These are phyloP conservation scores for Pachliopta kotzebuea DNA, from an alignment of 2,888 invertebrate species.

Conservation along the genomic window DNA sequence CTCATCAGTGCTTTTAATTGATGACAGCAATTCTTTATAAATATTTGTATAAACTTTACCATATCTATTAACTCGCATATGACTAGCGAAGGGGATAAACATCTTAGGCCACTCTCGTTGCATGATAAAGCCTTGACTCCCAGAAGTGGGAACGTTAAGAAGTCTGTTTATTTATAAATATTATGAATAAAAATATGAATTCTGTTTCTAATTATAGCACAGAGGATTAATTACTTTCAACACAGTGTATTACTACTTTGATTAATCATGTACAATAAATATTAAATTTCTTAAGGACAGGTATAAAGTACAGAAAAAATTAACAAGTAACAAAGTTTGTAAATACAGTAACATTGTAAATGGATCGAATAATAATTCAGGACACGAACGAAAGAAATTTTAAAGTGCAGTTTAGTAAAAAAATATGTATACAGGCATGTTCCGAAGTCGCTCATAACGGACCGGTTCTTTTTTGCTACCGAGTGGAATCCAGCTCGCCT, in stretches of 20 bases:
- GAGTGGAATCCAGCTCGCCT: constrained; percentile 22
- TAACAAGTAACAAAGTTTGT: not conserved
- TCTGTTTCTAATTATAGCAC: not conserved
- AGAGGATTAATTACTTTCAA: not conserved
- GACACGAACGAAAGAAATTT: constrained; percentile 18
- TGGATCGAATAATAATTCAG: constrained; percentile 9
- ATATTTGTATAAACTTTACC: not conserved
- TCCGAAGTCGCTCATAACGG: constrained; percentile 25
- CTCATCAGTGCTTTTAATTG: not conserved
- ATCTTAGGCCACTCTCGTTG: too few species aligned
- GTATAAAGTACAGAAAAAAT: not conserved
- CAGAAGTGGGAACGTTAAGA: too few species aligned
- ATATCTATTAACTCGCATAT: not conserved
- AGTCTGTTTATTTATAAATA: not conserved
- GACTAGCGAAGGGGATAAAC: too few species aligned
- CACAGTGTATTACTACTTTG: not conserved
- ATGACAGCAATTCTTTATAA: not conserved
- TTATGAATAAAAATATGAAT: not conserved
- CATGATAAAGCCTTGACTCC: too few species aligned
- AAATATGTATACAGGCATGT: constrained; percentile 19
- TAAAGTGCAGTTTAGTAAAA: constrained; percentile 15
- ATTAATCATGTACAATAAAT: not conserved
- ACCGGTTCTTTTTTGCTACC: constrained; percentile 24
- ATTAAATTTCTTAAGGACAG: not conserved
- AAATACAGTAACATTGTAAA: not conserved